Evolutionary conservation across 2,888 invertebrate genomes (phyloP).

Genomic region (Euzetes globulus): DNA sequence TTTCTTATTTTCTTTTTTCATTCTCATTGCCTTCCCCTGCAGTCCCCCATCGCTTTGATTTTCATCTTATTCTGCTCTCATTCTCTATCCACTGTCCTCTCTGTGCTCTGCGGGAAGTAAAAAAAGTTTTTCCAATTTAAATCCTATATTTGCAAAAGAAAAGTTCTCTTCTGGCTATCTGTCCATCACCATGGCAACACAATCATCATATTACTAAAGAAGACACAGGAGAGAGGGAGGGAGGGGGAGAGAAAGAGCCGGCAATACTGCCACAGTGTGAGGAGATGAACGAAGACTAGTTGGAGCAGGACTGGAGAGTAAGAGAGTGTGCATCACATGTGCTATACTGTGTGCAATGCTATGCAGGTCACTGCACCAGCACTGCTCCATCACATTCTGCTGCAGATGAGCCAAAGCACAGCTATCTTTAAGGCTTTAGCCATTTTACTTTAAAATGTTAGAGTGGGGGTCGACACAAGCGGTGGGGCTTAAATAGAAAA

Average conservation of each 20-base stretch:
- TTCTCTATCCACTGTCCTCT: slow-evolving; percentile 20
- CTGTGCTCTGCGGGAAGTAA: slow-evolving; percentile 21
- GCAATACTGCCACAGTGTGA: background rate
- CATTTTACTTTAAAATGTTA: slow-evolving; percentile 22
- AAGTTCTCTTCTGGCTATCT: slow-evolving; percentile 16
- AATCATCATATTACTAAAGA: slow-evolving; percentile 12
- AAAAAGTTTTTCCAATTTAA: slow-evolving; percentile 27
- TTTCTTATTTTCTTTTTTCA: slow-evolving; percentile 10
- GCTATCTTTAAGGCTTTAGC: slow-evolving; percentile 24
- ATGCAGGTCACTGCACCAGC: slow-evolving; percentile 18
- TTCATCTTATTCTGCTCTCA: slow-evolving; percentile 18
- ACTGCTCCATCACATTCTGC: background rate
- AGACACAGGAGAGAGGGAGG: background rate
- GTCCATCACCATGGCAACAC: background rate
- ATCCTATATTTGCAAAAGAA: slow-evolving; percentile 29
- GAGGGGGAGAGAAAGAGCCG: background rate
- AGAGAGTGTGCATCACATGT: slow-evolving; percentile 11
- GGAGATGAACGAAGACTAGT: background rate
- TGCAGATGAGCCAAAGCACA: slow-evolving; percentile 24
- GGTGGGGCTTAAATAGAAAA: slow-evolving; percentile 12
- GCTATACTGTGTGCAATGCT: background rate
- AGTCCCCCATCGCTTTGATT: slow-evolving; percentile 15
- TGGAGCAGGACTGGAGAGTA: background rate
- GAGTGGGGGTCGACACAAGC: background rate
- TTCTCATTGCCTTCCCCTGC: background rate